Conservation (phyloP, 1,140 invertebrate genomes). For the Cotesia glomerata region DNA sequence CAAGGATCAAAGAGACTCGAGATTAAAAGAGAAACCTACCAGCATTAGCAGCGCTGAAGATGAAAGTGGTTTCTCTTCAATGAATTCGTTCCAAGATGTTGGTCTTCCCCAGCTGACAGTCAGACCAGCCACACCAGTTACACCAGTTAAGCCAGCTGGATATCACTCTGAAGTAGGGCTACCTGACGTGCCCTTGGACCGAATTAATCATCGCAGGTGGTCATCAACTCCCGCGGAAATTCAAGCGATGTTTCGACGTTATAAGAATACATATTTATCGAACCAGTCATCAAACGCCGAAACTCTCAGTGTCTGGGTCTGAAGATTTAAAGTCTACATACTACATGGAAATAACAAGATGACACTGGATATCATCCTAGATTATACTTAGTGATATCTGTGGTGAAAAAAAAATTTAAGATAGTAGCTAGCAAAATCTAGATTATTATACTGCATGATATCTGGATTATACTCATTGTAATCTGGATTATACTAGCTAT, state of each 20-base stretch:
- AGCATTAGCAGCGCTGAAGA: conserved; percentile 71
- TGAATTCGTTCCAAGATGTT: conserved; percentile 81
- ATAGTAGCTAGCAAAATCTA: too few species aligned
- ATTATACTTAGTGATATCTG: too few species aligned
- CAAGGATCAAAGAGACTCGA: conserved; percentile 27
- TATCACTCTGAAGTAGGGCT: conserved; percentile 58
- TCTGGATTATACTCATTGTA: too few species aligned
- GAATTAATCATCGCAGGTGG: conserved; percentile 56
- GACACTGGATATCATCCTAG: too few species aligned
- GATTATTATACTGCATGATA: too few species aligned
- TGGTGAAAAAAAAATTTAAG: too few species aligned
- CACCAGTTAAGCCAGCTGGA: conserved; percentile 42
- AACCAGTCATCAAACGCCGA: conserved; percentile 46
- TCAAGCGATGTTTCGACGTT: conserved; percentile 50
- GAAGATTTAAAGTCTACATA: too few species aligned
- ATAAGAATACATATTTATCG: conserved; percentile 48
- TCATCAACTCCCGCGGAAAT: conserved; percentile 58
- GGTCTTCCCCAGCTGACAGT: conserved; percentile 65
- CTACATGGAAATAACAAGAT: too few species aligned
- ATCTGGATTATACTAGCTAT: too few species aligned
- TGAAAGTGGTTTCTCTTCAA: conserved; percentile 82
- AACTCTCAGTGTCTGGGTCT: conserved; percentile 60
- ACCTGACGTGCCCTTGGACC: conserved; percentile 52
- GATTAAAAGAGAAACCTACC: conserved; percentile 57
- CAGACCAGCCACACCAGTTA: conserved; percentile 19